phyloP scores from a whole-genome alignment of 1,140 invertebrate genomes.

The Tetramorium alpestre region DNA sequence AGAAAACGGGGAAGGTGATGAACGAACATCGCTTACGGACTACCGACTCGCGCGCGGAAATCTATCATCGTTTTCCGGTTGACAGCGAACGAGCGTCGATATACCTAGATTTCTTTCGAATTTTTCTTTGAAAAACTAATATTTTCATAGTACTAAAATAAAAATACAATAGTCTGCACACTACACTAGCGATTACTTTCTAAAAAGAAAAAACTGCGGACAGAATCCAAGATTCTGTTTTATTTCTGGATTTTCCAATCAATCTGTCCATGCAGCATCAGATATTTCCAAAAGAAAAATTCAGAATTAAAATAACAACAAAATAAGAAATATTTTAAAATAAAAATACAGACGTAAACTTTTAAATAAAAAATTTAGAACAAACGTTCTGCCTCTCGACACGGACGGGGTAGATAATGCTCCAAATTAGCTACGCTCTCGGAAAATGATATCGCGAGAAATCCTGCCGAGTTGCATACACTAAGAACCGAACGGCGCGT shows the following conservation, averaged over 20 bases:
- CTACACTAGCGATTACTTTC: not conserved
- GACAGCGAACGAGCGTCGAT: not conserved
- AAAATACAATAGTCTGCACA: not conserved
- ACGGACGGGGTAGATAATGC: not conserved
- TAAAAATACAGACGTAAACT: not conserved
- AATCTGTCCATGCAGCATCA: not conserved
- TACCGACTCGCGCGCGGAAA: conserved; percentile 42
- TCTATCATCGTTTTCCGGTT: not conserved
- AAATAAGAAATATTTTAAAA: not conserved
- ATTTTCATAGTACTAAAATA: not conserved
- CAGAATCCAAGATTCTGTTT: not conserved
- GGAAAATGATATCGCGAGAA: not conserved
- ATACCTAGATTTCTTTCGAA: not conserved
- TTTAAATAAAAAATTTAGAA: not conserved
- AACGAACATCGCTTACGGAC: conserved; percentile 23
- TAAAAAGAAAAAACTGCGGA: not conserved
- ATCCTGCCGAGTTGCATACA: not conserved
- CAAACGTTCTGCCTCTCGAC: not conserved
- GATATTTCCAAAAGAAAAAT: conserved; percentile 9
- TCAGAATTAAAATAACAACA: not conserved
- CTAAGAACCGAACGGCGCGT: not conserved
- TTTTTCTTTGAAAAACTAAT: not conserved
- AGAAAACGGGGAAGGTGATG: conserved; percentile 51
- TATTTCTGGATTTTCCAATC: not conserved
- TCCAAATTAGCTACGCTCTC: not conserved